Evolutionary conservation across 2,797 vertebrate species (phyloP).

Genomic region (Liasis olivaceus): DNA sequence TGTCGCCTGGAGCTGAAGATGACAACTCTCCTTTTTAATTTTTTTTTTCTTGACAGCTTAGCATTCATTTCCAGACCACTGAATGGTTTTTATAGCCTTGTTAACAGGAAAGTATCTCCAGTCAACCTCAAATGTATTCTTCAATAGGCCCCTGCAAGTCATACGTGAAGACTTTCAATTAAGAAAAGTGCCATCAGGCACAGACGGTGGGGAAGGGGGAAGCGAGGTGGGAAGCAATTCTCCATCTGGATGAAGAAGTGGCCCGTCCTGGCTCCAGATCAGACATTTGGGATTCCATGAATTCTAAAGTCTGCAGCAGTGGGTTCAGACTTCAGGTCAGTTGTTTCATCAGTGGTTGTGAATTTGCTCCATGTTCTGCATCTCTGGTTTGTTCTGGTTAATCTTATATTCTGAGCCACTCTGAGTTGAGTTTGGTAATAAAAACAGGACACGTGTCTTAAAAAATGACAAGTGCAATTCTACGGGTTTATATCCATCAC

Average conservation of each 20-base stretch:
- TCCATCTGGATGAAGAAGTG: conserved; percentile 11
- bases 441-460: not conserved
- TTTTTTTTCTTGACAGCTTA: conserved; percentile 33
- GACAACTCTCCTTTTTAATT: conserved; percentile 4
- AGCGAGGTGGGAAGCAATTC: not conserved
- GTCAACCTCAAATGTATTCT: conserved; percentile 43
- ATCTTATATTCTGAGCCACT: not conserved
- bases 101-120: conserved; percentile 50
- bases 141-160: conserved; percentile 43
- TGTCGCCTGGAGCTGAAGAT: not conserved
- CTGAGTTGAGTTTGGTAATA: not conserved
- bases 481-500: not conserved
- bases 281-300: not conserved
- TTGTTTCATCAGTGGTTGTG: not conserved
- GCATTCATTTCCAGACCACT: conserved; percentile 25
- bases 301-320: accelerated
- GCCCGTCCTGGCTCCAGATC: accelerated
- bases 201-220: not conserved
- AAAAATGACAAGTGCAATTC: not conserved
- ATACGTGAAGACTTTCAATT: conserved; percentile 42
- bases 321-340: conserved; percentile 57
- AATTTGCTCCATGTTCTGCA: not conserved
- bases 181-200: not conserved
- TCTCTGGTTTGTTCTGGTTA: not conserved
- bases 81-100: conserved; percentile 38